Evolutionary conservation across 2,888 invertebrate genomes (phyloP).

Genomic region (Chrysotoxum bicinctum): DNA sequence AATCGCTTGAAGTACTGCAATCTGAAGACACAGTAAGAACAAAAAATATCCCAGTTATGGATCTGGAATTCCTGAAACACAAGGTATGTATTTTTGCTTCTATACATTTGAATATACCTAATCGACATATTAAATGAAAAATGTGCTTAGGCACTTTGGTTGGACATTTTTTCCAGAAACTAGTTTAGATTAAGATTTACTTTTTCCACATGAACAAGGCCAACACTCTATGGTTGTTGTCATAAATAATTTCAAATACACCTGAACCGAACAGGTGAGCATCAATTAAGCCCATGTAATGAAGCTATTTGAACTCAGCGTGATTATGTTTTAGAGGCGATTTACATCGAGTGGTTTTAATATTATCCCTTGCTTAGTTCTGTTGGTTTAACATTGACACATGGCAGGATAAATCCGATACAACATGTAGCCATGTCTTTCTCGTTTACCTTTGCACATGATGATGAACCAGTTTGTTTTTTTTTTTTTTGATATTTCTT

Average conservation of each 20-base stretch:
- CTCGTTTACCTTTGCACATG: slow-evolving; percentile 8
- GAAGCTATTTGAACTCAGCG: slow-evolving; percentile 73
- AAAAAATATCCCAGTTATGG: slow-evolving; percentile 85
- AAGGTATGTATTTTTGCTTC: slow-evolving; percentile 82
- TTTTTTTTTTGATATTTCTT: slow-evolving; percentile 47
- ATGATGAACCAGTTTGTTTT: slow-evolving; percentile 65
- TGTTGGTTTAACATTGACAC: slow-evolving; percentile 66
- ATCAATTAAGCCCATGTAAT: slow-evolving; percentile 73
- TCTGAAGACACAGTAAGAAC: slow-evolving; percentile 88
- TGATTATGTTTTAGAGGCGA: slow-evolving; percentile 68
- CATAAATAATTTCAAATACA: slow-evolving; percentile 67
- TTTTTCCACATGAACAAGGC: slow-evolving; percentile 46
- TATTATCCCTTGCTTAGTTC: slow-evolving; percentile 25
- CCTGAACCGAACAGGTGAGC: slow-evolving; percentile 65
- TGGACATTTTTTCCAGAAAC: slow-evolving; percentile 16
- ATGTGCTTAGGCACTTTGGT: background rate
- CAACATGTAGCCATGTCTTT: slow-evolving; percentile 55
- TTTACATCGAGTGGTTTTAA: slow-evolving; percentile 49
- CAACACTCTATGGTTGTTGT: slow-evolving; percentile 48
- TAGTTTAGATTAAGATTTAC: slow-evolving; percentile 38
- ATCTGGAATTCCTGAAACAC: slow-evolving; percentile 87
- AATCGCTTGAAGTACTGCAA: slow-evolving; percentile 94
- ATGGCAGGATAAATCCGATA: slow-evolving; percentile 56
- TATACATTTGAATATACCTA: background rate
- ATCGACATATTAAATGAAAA: background rate